These are phyloP conservation scores for Cyrtodaria siliqua DNA, from an alignment of 2,888 invertebrate species.

Conservation along the genomic window DNA sequence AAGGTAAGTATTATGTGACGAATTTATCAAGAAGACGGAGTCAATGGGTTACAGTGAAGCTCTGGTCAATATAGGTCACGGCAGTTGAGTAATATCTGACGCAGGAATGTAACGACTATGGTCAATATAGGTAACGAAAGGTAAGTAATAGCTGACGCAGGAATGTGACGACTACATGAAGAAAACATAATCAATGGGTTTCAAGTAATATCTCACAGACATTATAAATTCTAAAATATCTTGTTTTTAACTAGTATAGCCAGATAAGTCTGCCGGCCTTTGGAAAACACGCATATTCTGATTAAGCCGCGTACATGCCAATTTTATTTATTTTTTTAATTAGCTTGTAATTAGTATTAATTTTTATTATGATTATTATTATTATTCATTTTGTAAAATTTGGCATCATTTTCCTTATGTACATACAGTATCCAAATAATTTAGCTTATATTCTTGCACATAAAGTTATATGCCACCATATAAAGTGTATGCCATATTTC, in stretches of 20 bases:
- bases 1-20: slow-evolving; percentile 70
- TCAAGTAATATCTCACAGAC: too few species aligned
- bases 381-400: not conserved
- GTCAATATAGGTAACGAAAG: slow-evolving; percentile 74
- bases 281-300: too few species aligned
- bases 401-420: not conserved
- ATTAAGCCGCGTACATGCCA: too few species aligned
- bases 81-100: slow-evolving; percentile 71
- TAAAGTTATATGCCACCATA: not conserved
- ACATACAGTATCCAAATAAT: not conserved
- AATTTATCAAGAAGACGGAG: slow-evolving; percentile 73
- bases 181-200: too few species aligned
- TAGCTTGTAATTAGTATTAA: too few species aligned
- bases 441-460: not conserved
- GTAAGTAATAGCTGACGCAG: too few species aligned
- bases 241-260: too few species aligned
- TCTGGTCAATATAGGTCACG: slow-evolving; percentile 73
- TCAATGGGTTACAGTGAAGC: slow-evolving; percentile 76
- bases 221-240: too few species aligned
- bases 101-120: slow-evolving; percentile 73
- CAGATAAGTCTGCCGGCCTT: too few species aligned
- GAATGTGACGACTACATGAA: too few species aligned
- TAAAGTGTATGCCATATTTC: not conserved
- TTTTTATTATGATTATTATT: too few species aligned
- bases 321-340: too few species aligned